Percentiles rank a stretch among this genome's conserved stretches.
Conservation (phyloP, 2,113 vertebrate genomes). For the Anolis sagrei region DNA sequence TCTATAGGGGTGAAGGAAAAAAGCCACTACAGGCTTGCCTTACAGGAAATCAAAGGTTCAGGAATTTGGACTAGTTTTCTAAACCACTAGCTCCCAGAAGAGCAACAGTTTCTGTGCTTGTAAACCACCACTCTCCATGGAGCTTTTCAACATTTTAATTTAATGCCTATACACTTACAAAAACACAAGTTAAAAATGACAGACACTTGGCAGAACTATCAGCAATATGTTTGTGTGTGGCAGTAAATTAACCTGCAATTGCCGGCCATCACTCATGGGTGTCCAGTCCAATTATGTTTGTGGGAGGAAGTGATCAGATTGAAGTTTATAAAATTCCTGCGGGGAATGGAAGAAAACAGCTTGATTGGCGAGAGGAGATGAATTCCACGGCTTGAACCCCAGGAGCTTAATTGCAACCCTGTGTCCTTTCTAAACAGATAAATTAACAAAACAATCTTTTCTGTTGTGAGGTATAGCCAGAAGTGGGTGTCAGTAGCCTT, state of each 20-base stretch:
- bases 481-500: neutral
- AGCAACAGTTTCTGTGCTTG: conserved; percentile 34
- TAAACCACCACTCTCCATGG: conserved; percentile 23
- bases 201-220: conserved; percentile 53
- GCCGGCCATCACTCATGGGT: conserved; percentile 36
- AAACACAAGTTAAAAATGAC: conserved; percentile 50
- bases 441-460: neutral
- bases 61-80: conserved; percentile 38
- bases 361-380: neutral
- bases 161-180: conserved; percentile 46
- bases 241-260: conserved; percentile 41
- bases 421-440: conserved; percentile 26
- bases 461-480: neutral
- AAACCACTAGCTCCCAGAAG: conserved; percentile 35
- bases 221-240: conserved; percentile 17
- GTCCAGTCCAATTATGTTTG: conserved; percentile 26
- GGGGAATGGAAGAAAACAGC: neutral
- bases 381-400: conserved; percentile 17
- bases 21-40: neutral
- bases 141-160: conserved; percentile 60
- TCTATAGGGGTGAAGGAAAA: conserved; percentile 14
- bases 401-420: conserved; percentile 12
- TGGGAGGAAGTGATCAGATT: conserved; percentile 42
- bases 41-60: neutral
- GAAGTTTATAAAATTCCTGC: conserved; percentile 35